phyloP scores from a whole-genome alignment of 2,797 vertebrate species.

The Eutrigla gurnardus region DNA sequence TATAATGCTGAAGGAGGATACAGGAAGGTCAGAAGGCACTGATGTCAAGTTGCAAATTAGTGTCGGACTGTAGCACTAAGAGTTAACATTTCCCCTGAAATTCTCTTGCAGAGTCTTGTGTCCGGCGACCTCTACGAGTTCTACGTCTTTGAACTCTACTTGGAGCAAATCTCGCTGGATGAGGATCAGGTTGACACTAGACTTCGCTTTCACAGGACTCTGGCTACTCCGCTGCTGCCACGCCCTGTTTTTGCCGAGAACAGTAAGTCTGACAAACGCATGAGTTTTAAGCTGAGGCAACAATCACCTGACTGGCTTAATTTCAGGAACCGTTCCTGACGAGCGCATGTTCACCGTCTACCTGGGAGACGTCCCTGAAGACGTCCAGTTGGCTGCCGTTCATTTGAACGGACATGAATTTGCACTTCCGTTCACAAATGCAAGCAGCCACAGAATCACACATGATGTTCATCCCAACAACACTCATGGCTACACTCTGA shows the following conservation, averaged over 20 bases:
- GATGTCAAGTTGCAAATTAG: no score
- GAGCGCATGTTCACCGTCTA: constrained; percentile 78
- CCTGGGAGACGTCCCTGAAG: constrained; percentile 80
- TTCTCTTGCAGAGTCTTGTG: constrained; percentile 49
- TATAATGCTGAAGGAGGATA: constrained; percentile 64
- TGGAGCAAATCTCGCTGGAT: constrained; percentile 67
- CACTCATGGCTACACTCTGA: constrained; percentile 78
- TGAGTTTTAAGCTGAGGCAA: no score
- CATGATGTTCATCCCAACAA: constrained; percentile 64
- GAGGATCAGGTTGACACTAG: constrained; percentile 35
- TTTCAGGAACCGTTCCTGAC: constrained; percentile 37
- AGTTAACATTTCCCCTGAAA: no score
- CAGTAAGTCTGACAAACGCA: constrained; percentile 34
- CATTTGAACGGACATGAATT: constrained; percentile 74
- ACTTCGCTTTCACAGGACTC: constrained; percentile 37
- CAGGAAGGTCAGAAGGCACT: constrained; percentile 67
- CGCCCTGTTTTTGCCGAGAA: constrained; percentile 34
- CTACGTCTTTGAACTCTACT: constrained; percentile 60
- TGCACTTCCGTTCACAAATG: constrained; percentile 33
- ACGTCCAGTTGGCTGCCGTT: constrained; percentile 77
- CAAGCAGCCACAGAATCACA: constrained; percentile 54
- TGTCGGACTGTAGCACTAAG: no score
- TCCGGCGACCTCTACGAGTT: constrained; percentile 48
- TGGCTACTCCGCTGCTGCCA: constrained; percentile 63
- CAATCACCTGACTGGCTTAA: no score